Evolutionary conservation across 2,113 vertebrate genomes (phyloP).

Genomic region (Urocynchramus pylzowi): DNA sequence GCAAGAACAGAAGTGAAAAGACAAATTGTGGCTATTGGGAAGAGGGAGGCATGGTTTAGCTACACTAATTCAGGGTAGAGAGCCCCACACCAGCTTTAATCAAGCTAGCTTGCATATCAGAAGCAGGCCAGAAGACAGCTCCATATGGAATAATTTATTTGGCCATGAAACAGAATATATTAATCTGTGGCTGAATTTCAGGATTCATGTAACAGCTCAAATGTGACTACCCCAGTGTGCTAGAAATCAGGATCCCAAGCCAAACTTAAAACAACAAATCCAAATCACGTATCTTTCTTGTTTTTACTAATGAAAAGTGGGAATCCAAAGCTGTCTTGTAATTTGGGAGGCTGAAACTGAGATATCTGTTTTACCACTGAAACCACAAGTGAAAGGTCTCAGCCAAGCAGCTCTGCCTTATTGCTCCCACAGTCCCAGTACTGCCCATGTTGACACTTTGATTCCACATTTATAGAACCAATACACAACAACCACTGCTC

Average conservation of each 20-base stretch:
- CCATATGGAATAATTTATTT: conserved; percentile 52
- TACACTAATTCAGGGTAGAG: background rate
- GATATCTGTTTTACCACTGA: background rate
- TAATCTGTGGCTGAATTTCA: conserved; percentile 35
- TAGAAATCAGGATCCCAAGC: background rate
- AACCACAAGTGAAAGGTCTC: background rate
- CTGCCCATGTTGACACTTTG: background rate
- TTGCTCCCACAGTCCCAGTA: background rate
- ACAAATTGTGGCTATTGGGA: background rate
- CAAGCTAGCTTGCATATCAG: conserved; percentile 3
- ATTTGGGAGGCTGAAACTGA: background rate
- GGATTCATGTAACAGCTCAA: background rate
- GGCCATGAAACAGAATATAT: background rate
- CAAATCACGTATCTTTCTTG: conserved; percentile 13
- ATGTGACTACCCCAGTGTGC: background rate
- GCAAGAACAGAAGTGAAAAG: background rate
- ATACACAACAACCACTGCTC: background rate
- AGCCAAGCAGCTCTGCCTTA: background rate
- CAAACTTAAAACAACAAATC: conserved; percentile 14
- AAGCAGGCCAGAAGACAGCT: conserved; percentile 9
- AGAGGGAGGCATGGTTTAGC: background rate
- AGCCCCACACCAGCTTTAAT: conserved; percentile 18
- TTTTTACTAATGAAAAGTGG: background rate
- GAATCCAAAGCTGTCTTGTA: background rate
- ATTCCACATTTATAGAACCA: background rate